Evolutionary conservation across 2,113 vertebrate species (phyloP).

Genomic region (Tiliqua scincoides): DNA sequence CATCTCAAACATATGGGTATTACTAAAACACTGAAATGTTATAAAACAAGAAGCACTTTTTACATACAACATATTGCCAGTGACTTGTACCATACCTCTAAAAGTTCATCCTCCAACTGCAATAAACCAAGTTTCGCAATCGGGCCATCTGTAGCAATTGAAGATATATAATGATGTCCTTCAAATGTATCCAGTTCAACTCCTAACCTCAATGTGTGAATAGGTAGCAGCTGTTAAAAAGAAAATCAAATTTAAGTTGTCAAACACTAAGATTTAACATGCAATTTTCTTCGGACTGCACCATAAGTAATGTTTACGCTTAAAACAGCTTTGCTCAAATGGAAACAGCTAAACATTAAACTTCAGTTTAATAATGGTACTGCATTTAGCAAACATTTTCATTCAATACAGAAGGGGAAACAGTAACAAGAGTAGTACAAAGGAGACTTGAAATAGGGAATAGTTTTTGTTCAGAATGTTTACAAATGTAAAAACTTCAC

Average conservation of each 20-base stretch:
- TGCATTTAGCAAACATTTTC: not conserved
- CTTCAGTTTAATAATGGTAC: not conserved
- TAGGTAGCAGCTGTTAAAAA: slow-evolving; percentile 85
- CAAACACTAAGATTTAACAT: not conserved
- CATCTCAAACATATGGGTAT: not conserved
- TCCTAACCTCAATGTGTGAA: slow-evolving; percentile 92
- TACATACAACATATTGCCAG: not conserved
- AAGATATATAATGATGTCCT: slow-evolving; percentile 96
- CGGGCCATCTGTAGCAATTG: slow-evolving; percentile 87
- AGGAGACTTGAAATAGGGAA: not conserved
- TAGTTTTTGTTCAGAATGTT: not conserved
- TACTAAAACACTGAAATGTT: not conserved
- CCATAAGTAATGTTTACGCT: not conserved
- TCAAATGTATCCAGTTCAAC: slow-evolving; percentile 95
- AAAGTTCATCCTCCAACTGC: slow-evolving; percentile 91
- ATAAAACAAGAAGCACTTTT: not conserved
- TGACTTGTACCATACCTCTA: slow-evolving; percentile 83
- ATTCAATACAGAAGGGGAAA: not conserved
- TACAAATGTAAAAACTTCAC: too few species aligned
- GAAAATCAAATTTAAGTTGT: not conserved
- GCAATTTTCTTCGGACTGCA: not conserved
- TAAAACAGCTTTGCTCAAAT: not conserved
- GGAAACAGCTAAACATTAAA: not conserved
- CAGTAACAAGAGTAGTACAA: not conserved
- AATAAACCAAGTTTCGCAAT: slow-evolving; percentile 82